These are phyloP conservation scores for Arenaria interpres DNA, from an alignment of 2,113 vertebrate species.

Conservation along the genomic window DNA sequence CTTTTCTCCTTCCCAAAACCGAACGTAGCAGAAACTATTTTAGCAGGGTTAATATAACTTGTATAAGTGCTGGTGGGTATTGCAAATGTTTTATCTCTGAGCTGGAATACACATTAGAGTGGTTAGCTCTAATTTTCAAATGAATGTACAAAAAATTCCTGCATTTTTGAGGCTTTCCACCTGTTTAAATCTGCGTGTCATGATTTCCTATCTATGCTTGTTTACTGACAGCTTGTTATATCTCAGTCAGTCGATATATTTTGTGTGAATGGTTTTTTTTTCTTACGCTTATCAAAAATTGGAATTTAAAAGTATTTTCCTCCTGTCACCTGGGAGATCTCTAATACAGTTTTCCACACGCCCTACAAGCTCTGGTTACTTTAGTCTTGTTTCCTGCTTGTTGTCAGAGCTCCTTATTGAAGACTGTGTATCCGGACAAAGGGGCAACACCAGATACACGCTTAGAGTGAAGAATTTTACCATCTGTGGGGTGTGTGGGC, in stretches of 20 bases:
- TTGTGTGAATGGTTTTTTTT: neutral
- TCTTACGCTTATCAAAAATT: neutral
- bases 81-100: neutral
- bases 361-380: neutral
- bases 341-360: neutral
- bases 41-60: neutral
- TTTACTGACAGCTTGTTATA: neutral
- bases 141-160: neutral
- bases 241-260: neutral
- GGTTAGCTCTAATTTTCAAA: neutral
- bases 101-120: neutral
- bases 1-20: neutral
- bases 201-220: neutral
- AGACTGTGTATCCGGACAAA: neutral
- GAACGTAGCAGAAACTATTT: neutral
- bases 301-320: neutral
- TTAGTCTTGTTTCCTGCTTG: neutral
- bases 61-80: neutral
- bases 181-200: neutral
- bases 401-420: neutral
- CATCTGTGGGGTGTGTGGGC: neutral
- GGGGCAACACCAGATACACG: neutral
- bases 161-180: neutral
- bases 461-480: neutral
- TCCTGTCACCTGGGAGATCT: neutral